Evolutionary conservation across 2,888 invertebrate genomes (phyloP).

Genomic region (Norana najaformis): DNA sequence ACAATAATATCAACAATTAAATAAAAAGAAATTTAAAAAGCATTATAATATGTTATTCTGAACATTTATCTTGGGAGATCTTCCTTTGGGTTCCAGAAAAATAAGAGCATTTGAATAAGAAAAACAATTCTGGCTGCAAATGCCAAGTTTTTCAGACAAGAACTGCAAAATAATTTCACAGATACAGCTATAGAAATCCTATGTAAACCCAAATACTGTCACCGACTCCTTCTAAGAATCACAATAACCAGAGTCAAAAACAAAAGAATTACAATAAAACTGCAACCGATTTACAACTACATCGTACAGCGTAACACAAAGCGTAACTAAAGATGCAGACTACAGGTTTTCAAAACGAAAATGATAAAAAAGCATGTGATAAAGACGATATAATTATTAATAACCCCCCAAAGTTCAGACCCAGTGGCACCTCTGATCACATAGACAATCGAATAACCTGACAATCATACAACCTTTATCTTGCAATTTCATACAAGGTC

Average conservation of each 20-base stretch:
- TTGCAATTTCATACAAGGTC: not conserved
- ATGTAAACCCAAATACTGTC: conserved; percentile 13
- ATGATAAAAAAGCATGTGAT: conserved; percentile 13
- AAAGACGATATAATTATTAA: not conserved
- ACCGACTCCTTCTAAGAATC: not conserved
- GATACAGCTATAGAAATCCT: conserved; percentile 13
- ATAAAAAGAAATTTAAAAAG: not conserved
- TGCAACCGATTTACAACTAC: conserved; percentile 13
- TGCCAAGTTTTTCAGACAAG: not conserved
- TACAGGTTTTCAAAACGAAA: conserved; percentile 4
- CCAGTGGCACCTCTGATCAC: not conserved
- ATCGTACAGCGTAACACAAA: conserved; percentile 13
- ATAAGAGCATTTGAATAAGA: not conserved
- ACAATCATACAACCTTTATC: not conserved
- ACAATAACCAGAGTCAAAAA: conserved; percentile 7
- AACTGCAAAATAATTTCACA: conserved; percentile 13
- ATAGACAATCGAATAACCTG: not conserved
- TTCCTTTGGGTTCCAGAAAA: not conserved
- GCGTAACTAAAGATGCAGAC: conserved; percentile 13
- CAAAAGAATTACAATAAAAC: conserved; percentile 13
- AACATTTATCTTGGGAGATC: conserved; percentile 5
- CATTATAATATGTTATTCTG: not conserved
- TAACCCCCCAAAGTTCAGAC: not conserved
- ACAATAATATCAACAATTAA: not conserved
- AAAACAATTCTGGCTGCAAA: not conserved